Percentiles rank a stretch among this genome's conserved stretches.
Conservation (phyloP, 2,797 vertebrate species). For the Pogoniulus pusillus region DNA sequence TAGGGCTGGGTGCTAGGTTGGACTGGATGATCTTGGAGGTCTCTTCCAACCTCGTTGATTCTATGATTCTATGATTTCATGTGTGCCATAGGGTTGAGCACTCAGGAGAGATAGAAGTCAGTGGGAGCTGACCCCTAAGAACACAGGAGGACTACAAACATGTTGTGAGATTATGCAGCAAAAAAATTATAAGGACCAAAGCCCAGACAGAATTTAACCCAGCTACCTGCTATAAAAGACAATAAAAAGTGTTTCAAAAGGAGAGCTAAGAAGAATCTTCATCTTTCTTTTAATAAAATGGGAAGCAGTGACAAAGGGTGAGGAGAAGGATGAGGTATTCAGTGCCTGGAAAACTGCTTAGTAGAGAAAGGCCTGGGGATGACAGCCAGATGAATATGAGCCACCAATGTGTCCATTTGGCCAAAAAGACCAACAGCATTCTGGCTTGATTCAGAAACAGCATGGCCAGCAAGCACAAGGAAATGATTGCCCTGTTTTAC, state of each 20-base stretch:
- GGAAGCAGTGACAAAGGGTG: background rate
- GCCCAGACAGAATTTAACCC: background rate
- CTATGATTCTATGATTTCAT: too few relatives aligned
- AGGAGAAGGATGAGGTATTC: background rate
- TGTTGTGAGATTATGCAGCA: background rate
- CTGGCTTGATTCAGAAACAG: background rate
- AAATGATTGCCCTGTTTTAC: background rate
- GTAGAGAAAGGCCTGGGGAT: background rate
- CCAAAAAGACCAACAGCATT: background rate
- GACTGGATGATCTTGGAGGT: too few relatives aligned
- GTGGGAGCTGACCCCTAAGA: background rate
- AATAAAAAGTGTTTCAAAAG: background rate
- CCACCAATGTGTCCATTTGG: background rate
- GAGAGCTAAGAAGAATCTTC: background rate
- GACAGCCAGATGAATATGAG: too few relatives aligned
- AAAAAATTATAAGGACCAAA: background rate
- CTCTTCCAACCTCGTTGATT: too few relatives aligned
- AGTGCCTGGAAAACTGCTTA: background rate
- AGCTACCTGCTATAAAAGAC: background rate
- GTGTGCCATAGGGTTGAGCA: background rate
- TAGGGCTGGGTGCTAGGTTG: too few relatives aligned
- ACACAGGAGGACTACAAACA: background rate
- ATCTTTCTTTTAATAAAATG: rapidly evolving
- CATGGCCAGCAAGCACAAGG: too few relatives aligned
- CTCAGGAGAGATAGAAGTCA: background rate